A percentile compares a stretch with the other conserved stretches of the same genome.
Conservation (phyloP, 1,140 invertebrate species). For the Pteromalus puparum region DNA sequence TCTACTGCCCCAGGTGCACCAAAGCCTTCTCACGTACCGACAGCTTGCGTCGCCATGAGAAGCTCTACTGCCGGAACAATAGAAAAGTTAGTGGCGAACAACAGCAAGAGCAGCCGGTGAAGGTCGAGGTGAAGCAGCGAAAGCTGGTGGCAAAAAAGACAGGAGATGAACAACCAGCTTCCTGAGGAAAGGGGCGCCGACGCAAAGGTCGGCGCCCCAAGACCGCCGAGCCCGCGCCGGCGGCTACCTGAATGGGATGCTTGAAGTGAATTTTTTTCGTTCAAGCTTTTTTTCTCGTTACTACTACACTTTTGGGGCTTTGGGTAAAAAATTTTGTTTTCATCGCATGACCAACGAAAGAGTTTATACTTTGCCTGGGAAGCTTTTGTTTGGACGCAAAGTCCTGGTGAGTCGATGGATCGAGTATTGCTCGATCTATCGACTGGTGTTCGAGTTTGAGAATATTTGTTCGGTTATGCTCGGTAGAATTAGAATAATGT, state of each 20-base stretch:
- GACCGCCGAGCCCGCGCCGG: neutral
- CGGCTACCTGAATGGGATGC: neutral
- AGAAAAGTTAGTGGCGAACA: neutral
- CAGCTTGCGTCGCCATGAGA: slow-evolving; percentile 46
- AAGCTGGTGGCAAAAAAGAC: neutral
- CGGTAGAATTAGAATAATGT: neutral
- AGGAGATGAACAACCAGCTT: neutral
- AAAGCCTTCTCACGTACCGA: slow-evolving; percentile 49
- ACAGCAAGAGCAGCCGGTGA: neutral
- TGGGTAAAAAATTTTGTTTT: neutral
- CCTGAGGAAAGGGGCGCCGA: slow-evolving; percentile 41
- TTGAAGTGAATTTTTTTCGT: neutral
- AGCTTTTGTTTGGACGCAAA: neutral
- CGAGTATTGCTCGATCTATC: too few species aligned
- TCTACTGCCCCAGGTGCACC: slow-evolving; percentile 41
- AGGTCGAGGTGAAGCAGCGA: neutral
- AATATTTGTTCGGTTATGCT: neutral
- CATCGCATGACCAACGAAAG: neutral
- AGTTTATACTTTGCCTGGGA: neutral
- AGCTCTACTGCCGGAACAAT: slow-evolving; percentile 46
- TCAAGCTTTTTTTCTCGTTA: neutral
- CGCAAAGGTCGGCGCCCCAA: slow-evolving; percentile 22
- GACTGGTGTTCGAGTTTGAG: neutral
- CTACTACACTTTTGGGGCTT: neutral
- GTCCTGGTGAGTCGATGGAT: too few species aligned